These are phyloP conservation scores for Sarcophaga variegata DNA, from an alignment of 2,888 invertebrate species.

Conservation along the genomic window DNA sequence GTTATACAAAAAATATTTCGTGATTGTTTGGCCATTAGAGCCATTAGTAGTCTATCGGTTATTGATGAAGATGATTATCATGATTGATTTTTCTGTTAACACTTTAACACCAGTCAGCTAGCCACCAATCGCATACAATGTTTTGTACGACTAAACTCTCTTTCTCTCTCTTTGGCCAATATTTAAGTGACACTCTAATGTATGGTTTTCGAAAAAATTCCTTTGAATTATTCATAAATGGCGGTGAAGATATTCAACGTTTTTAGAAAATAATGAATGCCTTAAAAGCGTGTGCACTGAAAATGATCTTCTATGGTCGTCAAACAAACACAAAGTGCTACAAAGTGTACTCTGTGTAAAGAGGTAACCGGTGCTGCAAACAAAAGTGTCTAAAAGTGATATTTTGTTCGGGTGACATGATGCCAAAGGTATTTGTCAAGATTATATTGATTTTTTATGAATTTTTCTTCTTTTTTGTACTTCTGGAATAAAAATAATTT, in stretches of 20 bases:
- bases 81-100: too few relatives aligned
- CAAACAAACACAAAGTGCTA: not conserved
- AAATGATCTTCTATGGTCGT: not conserved
- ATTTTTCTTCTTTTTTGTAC: not conserved
- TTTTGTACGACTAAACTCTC: too few relatives aligned
- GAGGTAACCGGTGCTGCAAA: too few relatives aligned
- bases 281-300: slow-evolving; percentile 29
- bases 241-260: not conserved
- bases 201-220: not conserved
- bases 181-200: not conserved
- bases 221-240: slow-evolving; percentile 35
- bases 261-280: slow-evolving; percentile 38
- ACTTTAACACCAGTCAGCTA: too few relatives aligned
- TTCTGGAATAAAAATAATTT: not conserved
- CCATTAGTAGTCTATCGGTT: too few relatives aligned
- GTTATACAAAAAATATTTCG: too few relatives aligned
- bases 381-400: too few relatives aligned
- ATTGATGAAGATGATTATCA: too few relatives aligned
- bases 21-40: too few relatives aligned
- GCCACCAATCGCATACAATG: too few relatives aligned
- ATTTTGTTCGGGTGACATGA: slow-evolving; percentile 33
- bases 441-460: slow-evolving; percentile 53
- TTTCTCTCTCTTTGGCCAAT: not conserved
- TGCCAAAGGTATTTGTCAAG: slow-evolving; percentile 69
- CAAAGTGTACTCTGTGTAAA: slow-evolving; percentile 2